These are phyloP conservation scores for Ivindomyrus marchei DNA, from an alignment of 2,113 vertebrate species.

Conservation along the genomic window DNA sequence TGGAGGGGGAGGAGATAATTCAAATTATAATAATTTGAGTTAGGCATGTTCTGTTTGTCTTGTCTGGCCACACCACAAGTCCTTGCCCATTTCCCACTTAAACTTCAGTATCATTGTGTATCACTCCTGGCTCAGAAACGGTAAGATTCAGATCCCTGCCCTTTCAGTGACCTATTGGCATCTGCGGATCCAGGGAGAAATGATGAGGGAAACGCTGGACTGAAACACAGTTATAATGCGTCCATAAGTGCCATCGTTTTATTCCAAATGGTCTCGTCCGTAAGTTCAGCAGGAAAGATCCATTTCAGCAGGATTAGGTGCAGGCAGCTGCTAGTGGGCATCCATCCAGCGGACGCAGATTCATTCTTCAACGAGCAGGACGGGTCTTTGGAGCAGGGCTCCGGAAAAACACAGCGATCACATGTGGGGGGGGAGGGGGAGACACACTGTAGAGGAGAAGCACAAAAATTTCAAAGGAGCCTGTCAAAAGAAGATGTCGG, in stretches of 20 bases:
- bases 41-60: slow-evolving; percentile 1
- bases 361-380: not conserved
- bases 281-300: not conserved
- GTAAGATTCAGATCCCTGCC: not conserved
- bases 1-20: slow-evolving; percentile 8
- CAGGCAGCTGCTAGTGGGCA: not conserved
- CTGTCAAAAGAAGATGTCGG: not conserved
- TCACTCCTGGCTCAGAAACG: slow-evolving; percentile 18
- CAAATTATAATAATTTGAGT: slow-evolving; percentile 32
- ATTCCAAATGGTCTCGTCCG: not conserved
- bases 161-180: not conserved
- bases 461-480: not conserved
- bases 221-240: not conserved
- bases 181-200: not conserved
- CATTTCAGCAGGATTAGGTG: not conserved
- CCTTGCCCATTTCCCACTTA: slow-evolving; percentile 20
- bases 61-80: slow-evolving; percentile 3
- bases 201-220: not conserved
- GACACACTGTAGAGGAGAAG: not conserved
- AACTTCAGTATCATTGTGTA: slow-evolving; percentile 31
- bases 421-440: not conserved
- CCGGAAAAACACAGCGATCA: not conserved
- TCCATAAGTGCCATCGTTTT: not conserved
- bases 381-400: not conserved
- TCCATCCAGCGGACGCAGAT: not conserved